Evolutionary conservation across 2,888 invertebrate species (phyloP).

Genomic region (Linyphia triangularis): DNA sequence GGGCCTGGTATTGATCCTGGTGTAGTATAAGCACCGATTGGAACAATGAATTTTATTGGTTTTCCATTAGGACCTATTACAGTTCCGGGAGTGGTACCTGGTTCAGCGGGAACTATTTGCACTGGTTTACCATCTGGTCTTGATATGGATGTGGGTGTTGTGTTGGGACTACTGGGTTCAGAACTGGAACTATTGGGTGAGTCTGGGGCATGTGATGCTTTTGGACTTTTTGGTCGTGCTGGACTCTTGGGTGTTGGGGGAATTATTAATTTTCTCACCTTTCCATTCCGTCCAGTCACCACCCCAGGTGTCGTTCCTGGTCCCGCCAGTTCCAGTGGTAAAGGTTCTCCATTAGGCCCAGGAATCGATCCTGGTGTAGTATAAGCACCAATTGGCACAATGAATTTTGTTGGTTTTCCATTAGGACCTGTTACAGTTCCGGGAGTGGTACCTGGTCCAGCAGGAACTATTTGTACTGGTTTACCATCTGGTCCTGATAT

Average conservation of each 20-base stretch:
- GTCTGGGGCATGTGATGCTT: too few species aligned
- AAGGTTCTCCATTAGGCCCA: constrained; percentile 13
- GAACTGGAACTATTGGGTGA: too few species aligned
- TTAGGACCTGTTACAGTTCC: constrained; percentile 15
- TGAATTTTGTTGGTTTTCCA: background rate
- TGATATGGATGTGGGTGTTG: background rate
- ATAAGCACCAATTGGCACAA: background rate
- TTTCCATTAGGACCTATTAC: constrained; percentile 20
- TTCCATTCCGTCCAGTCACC: background rate
- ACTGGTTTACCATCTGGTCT: constrained; percentile 18
- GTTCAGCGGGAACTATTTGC: background rate
- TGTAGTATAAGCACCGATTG: background rate
- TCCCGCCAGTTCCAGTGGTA: constrained; percentile 11
- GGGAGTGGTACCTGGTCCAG: constrained; percentile 10
- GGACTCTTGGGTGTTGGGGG: background rate
- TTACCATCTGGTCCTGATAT: constrained; percentile 7
- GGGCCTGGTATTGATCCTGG: background rate
- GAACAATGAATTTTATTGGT: background rate
- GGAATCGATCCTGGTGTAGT: constrained; percentile 14
- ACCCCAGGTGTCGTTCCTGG: constrained; percentile 23
- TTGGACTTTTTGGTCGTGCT: background rate
- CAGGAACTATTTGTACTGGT: constrained; percentile 12
- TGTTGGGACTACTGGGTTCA: too few species aligned
- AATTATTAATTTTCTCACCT: too few species aligned
- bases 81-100: constrained; percentile 8